phyloP scores from a whole-genome alignment of 2,113 vertebrate species.

The Todiramphus chloris region DNA sequence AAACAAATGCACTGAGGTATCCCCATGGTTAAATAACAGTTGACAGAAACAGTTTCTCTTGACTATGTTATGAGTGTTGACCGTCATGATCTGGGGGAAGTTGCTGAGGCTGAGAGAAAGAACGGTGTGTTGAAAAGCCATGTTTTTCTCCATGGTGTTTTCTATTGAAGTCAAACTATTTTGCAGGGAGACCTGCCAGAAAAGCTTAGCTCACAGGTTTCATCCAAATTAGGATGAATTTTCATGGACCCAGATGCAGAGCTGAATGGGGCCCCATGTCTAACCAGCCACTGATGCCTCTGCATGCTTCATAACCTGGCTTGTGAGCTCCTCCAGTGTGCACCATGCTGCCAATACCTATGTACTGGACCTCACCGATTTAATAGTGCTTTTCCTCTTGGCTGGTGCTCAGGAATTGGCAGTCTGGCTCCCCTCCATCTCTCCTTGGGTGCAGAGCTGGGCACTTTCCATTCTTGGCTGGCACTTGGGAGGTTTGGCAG shows the following conservation, averaged over 20 bases:
- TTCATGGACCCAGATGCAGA: neutral
- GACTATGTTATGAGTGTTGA: neutral
- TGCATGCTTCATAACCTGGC: neutral
- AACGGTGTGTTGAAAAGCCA: neutral
- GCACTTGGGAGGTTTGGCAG: conserved; percentile 50
- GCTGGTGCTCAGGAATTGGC: conserved; percentile 10
- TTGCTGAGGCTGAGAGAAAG: neutral
- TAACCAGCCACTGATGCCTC: neutral
- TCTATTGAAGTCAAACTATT: conserved; percentile 54
- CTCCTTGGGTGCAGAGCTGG: conserved; percentile 48
- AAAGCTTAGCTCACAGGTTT: neutral
- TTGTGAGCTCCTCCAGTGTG: neutral
- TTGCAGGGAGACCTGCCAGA: conserved; percentile 37
- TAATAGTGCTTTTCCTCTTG: conserved; percentile 38
- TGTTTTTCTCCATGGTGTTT: conserved; percentile 50
- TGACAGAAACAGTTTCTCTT: neutral
- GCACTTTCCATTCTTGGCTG: conserved; percentile 62
- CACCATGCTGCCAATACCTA: neutral
- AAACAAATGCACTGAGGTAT: neutral
- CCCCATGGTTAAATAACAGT: neutral
- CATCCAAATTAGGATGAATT: conserved; percentile 11
- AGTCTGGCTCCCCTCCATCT: conserved; percentile 56
- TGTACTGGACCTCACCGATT: neutral
- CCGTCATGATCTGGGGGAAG: neutral
- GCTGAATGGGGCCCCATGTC: accelerated